A percentile compares a stretch with the other conserved stretches of the same genome.
Conservation (phyloP, 2,113 vertebrate genomes). For the Phyllostomus hastatus region DNA sequence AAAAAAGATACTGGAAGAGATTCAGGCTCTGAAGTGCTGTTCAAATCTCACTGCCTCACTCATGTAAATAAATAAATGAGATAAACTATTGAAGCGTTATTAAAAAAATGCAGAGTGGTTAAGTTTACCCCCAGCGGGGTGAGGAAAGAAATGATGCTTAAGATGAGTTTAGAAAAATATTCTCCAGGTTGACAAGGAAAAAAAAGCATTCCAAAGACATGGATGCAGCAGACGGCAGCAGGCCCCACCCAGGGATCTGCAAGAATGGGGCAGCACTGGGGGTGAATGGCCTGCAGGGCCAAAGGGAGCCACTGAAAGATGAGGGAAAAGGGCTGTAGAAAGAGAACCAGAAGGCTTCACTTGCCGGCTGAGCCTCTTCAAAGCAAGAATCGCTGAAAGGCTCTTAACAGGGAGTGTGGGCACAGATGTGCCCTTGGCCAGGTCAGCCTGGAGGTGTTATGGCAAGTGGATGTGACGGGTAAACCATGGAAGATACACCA, state of each 20-base stretch:
- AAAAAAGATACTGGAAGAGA: not conserved
- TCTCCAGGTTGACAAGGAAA: not conserved
- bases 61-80: not conserved
- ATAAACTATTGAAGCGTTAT: not conserved
- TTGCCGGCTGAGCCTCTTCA: not conserved
- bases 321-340: not conserved
- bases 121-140: not conserved
- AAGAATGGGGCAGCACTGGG: too few relatives aligned
- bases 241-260: not conserved
- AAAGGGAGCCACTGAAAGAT: not conserved
- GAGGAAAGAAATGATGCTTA: not conserved
- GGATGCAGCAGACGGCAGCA: not conserved
- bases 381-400: not conserved
- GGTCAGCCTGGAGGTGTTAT: not conserved
- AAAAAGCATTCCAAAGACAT: not conserved
- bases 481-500: not conserved
- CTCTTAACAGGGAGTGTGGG: not conserved
- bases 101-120: not conserved
- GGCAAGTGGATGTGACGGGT: not conserved
- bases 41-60: not conserved
- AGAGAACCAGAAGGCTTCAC: fast-evolving
- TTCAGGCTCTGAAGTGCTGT: not conserved
- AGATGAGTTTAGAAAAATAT: not conserved
- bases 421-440: not conserved
- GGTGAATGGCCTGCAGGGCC: not conserved